These are phyloP conservation scores for Aricia artaxerxes DNA, from an alignment of 2,888 invertebrate genomes.

Conservation along the genomic window DNA sequence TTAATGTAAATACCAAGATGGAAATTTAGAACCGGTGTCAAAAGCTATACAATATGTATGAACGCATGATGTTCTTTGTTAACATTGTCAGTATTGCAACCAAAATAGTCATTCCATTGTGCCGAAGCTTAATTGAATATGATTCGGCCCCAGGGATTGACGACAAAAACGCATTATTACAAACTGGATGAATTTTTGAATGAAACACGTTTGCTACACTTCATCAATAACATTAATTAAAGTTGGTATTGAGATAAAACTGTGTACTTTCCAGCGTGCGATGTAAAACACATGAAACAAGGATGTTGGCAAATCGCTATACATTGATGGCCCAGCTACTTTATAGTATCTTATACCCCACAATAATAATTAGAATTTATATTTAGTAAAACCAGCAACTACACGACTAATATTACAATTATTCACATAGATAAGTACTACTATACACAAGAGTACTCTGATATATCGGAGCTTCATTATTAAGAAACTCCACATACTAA, in stretches of 20 bases:
- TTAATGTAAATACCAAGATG: not conserved
- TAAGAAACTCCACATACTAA: no score
- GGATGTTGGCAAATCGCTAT: no score
- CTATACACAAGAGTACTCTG: no score
- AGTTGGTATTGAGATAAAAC: not conserved
- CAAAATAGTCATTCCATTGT: slow-evolving; percentile 1
- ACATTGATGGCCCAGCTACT: no score
- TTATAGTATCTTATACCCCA: no score
- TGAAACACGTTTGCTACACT: not conserved
- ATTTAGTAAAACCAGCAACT: no score
- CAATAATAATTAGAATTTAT: no score
- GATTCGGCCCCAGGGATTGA: not conserved
- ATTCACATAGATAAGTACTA: no score
- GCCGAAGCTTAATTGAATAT: slow-evolving; percentile 3
- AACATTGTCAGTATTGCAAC: not conserved
- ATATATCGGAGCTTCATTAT: no score
- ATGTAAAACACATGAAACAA: not conserved
- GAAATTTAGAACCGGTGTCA: not conserved
- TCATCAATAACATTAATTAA: not conserved
- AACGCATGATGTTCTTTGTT: not conserved
- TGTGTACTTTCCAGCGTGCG: not conserved
- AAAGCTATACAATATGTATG: not conserved
- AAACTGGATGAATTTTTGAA: slow-evolving; percentile 11
- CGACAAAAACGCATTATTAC: slow-evolving; percentile 1
- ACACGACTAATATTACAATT: no score